Base-by-base conservation (phyloP, 2,888 invertebrate genomes). In the Eupithecia centaureata region DNA sequence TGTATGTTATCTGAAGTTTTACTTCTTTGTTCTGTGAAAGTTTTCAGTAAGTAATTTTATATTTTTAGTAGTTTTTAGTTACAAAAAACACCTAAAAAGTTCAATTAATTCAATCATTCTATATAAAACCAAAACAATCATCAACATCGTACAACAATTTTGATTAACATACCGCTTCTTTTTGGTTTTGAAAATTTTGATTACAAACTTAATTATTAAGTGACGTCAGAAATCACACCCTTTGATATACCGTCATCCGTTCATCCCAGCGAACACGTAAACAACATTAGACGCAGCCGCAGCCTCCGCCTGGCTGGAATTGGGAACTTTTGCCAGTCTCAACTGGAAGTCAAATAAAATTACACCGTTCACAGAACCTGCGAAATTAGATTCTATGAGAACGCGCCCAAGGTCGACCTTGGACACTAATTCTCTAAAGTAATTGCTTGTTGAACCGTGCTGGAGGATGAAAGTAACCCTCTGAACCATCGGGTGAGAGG, bases 261-360 rank as follows among this genome's bases (percentile, higher is more conserved):
- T 18, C 18, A 42, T 22, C 42, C 18, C 38, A 18, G 15, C 3
- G 18, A 18, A 42, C 42, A 18, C 18, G 8, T 7, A 18, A 18
- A 22, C 47, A 22, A 47, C 47, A 47, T 47, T 22, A 22, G 3
- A 22, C 47, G 47, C 12, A 47, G 10, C 47, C 47, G 12, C 47
- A 47, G 10, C 1, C 47, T 42, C 22, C 47, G 18, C 4, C 10
- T 47, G 47, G 12, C 7, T 47, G 47, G 22, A 47, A 47, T 47
- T 22, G 4, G 47, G 1, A 47, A 47, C 47, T 47, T 10, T 47
- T 22, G 12, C 47, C 22, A 47, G 12, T 47, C 47, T 47, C 22
- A 47, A 22, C 47, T 47, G 22, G 47, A 47, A 47, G 22, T 47
- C 47, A 22, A 22, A 47, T 47, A 47, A 47, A 47, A 47, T 10